Conservation (phyloP, 1,140 invertebrate genomes). For the Halictus rubicundus region DNA sequence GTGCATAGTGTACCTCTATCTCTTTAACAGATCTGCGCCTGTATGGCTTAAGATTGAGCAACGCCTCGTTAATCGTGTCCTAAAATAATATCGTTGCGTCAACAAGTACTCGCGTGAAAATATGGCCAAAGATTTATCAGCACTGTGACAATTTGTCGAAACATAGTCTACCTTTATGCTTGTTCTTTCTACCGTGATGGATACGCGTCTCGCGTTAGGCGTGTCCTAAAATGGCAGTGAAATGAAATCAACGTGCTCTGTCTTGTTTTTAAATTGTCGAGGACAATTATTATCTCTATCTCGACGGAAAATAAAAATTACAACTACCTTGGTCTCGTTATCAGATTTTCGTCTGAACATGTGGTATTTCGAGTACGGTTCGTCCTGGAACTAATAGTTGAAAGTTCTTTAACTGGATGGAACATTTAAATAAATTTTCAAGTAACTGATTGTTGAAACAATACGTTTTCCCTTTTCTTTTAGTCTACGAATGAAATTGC, state of each 20-base stretch:
- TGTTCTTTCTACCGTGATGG: background rate
- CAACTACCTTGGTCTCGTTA: background rate
- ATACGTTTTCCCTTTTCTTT: too few species aligned
- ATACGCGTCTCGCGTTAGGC: background rate
- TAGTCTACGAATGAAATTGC: too few species aligned
- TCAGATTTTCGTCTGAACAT: slow-evolving; percentile 2
- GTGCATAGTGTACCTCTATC: slow-evolving; percentile 32
- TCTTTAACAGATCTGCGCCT: slow-evolving; percentile 4
- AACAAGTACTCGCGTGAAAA: background rate
- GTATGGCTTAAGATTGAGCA: background rate
- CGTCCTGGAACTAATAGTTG: slow-evolving; percentile 28
- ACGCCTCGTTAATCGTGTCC: slow-evolving; percentile 1
- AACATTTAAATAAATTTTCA: too few species aligned
- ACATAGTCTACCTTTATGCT: slow-evolving; percentile 4
- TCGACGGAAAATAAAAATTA: background rate
- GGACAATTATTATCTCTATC: slow-evolving; percentile 43
- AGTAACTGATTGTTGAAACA: too few species aligned
- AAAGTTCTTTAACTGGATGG: background rate
- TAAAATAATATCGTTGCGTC: slow-evolving; percentile 27
- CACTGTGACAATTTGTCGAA: background rate
- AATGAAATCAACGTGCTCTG: background rate
- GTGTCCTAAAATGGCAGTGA: slow-evolving; percentile 19
- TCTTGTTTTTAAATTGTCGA: background rate
- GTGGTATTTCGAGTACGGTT: background rate
- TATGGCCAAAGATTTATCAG: background rate